Evolutionary conservation across 2,797 vertebrate species (phyloP).

Genomic region (Euphonia xanthogaster): DNA sequence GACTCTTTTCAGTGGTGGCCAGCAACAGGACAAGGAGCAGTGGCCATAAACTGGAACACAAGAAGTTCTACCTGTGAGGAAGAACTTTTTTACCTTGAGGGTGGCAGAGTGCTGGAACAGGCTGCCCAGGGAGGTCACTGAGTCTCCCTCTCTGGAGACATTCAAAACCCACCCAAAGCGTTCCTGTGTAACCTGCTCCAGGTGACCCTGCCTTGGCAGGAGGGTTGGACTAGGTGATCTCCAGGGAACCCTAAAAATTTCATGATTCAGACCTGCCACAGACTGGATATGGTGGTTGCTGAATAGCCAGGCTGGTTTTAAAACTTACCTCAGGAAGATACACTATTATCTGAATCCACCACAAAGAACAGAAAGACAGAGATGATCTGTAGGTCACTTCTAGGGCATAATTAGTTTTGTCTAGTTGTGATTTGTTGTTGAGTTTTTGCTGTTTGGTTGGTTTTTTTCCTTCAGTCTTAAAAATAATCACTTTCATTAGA

Average conservation of each 20-base stretch:
- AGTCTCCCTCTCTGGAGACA: not conserved
- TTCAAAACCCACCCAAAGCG: fast-evolving
- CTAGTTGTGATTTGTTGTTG: not conserved
- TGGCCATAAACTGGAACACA: not conserved
- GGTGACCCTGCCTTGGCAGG: not conserved
- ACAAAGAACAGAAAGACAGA: not conserved
- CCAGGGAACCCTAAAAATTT: not conserved
- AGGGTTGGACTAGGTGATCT: not conserved
- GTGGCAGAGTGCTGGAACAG: not conserved
- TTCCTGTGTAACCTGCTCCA: not conserved
- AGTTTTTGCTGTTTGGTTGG: fast-evolving
- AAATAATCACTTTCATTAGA: not conserved
- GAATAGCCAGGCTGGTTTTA: not conserved
- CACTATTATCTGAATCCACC: not conserved
- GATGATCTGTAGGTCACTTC: not conserved
- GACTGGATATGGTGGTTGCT: not conserved
- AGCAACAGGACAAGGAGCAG: fast-evolving
- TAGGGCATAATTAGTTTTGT: not conserved
- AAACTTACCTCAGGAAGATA: not conserved
- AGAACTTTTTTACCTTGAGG: not conserved
- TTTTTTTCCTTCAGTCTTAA: not conserved
- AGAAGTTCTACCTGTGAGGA: not conserved
- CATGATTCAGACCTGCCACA: fast-evolving
- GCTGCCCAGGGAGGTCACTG: not conserved
- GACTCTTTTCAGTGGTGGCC: not conserved